Evolutionary conservation across 2,113 vertebrate genomes (phyloP).

Genomic region (Phalacrocorax brasilianus): DNA sequence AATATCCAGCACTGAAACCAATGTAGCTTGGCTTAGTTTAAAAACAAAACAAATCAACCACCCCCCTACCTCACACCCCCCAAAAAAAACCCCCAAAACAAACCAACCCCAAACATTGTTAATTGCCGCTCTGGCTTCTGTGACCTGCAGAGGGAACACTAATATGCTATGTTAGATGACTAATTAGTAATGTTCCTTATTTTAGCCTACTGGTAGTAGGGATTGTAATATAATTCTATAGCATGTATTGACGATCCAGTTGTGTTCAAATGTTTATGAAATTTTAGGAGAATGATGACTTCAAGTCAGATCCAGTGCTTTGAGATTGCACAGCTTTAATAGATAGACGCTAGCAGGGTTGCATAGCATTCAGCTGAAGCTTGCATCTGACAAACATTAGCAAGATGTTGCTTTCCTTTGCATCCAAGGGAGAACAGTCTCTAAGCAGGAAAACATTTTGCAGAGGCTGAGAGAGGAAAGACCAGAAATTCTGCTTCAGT

Average conservation of each 20-base stretch:
- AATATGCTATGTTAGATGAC: not conserved
- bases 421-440: constrained; percentile 1
- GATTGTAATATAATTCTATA: not conserved
- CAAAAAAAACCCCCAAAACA: too few species aligned
- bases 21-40: not conserved
- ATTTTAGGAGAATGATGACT: not conserved
- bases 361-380: not conserved
- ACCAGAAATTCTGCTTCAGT: constrained; percentile 48
- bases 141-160: not conserved
- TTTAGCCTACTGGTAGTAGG: not conserved
- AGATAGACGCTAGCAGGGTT: not conserved
- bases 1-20: not conserved
- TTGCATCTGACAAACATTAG: constrained; percentile 47
- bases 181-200: not conserved
- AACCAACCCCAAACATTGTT: not conserved
- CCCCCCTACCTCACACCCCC: too few species aligned
- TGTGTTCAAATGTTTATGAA: not conserved
- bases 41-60: not conserved
- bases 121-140: not conserved
- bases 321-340: not conserved
- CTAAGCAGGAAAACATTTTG: constrained; percentile 58
- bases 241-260: not conserved
- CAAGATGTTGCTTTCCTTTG: constrained; percentile 14
- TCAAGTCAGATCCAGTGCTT: not conserved
- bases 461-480: constrained; percentile 32